Evolutionary conservation across 2,113 vertebrate species (phyloP).

Genomic region (Calyptommatus sinebrachiatus): DNA sequence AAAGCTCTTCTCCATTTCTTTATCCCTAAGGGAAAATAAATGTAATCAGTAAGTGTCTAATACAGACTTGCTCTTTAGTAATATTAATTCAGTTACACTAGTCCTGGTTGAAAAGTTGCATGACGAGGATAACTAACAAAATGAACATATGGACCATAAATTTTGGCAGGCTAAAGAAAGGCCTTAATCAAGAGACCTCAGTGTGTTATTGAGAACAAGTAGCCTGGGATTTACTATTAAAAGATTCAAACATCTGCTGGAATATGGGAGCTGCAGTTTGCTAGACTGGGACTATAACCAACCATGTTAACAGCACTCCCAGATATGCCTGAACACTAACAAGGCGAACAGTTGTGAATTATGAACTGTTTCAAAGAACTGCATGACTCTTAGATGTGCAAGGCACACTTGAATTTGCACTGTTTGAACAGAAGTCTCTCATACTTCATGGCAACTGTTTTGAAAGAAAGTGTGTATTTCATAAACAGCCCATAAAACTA

Average conservation of each 20-base stretch:
- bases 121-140: neutral
- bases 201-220: neutral
- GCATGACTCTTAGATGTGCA: neutral
- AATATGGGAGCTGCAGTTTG: neutral
- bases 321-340: neutral
- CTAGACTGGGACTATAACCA: conserved; percentile 4
- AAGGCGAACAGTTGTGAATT: neutral
- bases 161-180: neutral
- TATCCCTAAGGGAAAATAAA: conserved; percentile 88
- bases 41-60: conserved; percentile 76
- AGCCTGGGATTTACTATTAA: neutral
- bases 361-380: neutral
- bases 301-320: neutral
- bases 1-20: conserved; percentile 99
- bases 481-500: neutral
- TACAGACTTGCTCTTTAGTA: conserved; percentile 32
- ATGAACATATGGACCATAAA: neutral
- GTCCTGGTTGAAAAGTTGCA: conserved; percentile 12
- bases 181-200: neutral
- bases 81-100: conserved; percentile 23
- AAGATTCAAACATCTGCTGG: neutral
- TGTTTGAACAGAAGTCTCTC: neutral
- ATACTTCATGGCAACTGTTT: neutral
- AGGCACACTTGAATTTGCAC: neutral
- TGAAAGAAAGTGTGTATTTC: neutral